Evolutionary conservation across 2,888 invertebrate genomes (phyloP), one percentile per base, ranked within the genome.

Genomic region (Macrophya annulata): DNA sequence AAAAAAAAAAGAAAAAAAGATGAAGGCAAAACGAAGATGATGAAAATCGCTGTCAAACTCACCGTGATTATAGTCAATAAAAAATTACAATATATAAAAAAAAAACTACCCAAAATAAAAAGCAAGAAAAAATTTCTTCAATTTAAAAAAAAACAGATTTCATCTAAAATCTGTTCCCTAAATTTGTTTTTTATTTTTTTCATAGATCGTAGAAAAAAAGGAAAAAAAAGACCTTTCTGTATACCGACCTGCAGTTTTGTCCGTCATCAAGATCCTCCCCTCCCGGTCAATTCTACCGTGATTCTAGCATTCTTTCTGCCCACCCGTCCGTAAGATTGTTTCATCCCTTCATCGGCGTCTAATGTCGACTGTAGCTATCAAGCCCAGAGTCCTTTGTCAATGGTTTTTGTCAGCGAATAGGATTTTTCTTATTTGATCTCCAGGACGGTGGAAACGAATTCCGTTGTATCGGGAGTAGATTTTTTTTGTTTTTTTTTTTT

Each of bases 291-390:
- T 81, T 62, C 81, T 43, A 81, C 62, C 81, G 81, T 81, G 81
- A 81, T 81, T 81, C 81, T 81, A 62, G 81, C 81, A 81, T 81
- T 81, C 81, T 81, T 81, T 81, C 81, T 62, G 59, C 81, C 59
- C 62, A 9, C 8, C 43, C 81, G 62, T 51, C 81, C 81, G 62
- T 81, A 81, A 62, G 81, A 81, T 81, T 81, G 81, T 81, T 81
- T 81, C 81, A 81, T 81, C 81, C 62, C 81, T 81, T 81, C 62
- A 81, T 40, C 81, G 81, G 62, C 81, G 81, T 81, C 81, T 81
- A 81, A 81, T 81, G 81, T 81, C 81, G 40, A 81, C 43, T 81
- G 40, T 81, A 25, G 81, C 81, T 62, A 81, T 81, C 62, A 81
- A 81, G 77, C 77, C 77, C 40, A 21, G 79, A 12, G n/a, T 62